A percentile compares a stretch with the other conserved stretches of the same genome.
phyloP scores from a whole-genome alignment of 2,113 vertebrate genomes.

The Pithys albifrons region DNA sequence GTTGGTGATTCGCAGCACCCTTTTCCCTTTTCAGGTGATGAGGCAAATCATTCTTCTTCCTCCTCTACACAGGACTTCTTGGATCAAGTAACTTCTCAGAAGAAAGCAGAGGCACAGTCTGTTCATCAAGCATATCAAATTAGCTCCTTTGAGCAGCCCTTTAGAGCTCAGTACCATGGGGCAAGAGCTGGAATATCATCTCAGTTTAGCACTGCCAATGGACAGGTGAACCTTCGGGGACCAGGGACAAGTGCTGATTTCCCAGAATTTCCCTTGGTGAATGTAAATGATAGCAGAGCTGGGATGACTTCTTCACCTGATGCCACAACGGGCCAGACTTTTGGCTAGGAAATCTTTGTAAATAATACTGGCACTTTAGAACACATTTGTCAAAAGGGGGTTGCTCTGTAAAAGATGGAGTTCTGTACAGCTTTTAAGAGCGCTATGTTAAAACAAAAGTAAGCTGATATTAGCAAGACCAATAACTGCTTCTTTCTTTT shows the following conservation, averaged over 20 bases:
- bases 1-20: conserved; percentile 95
- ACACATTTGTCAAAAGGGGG: conserved; percentile 83
- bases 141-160: conserved; percentile 94
- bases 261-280: conserved; percentile 94
- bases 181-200: conserved; percentile 88
- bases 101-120: conserved; percentile 93
- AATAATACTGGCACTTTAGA: conserved; percentile 93
- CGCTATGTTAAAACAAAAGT: conserved; percentile 75
- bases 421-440: conserved; percentile 80
- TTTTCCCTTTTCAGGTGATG: conserved; percentile 96
- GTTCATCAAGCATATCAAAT: conserved; percentile 96
- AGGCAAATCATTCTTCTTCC: conserved; percentile 89
- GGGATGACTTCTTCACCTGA: conserved; percentile 95
- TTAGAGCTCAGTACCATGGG: conserved; percentile 92
- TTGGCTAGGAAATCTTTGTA: conserved; percentile 86
- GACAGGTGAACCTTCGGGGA: conserved; percentile 93
- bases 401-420: conserved; percentile 80
- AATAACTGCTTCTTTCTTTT: conserved; percentile 66
- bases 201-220: conserved; percentile 94
- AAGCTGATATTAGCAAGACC: conserved; percentile 81
- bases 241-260: conserved; percentile 91
- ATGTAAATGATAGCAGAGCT: conserved; percentile 93
- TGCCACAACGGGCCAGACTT: conserved; percentile 93
- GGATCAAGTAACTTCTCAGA: conserved; percentile 94
- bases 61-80: conserved; percentile 95